Conservation (phyloP, 2,797 vertebrate species). For the Diplodus puntazzo region DNA sequence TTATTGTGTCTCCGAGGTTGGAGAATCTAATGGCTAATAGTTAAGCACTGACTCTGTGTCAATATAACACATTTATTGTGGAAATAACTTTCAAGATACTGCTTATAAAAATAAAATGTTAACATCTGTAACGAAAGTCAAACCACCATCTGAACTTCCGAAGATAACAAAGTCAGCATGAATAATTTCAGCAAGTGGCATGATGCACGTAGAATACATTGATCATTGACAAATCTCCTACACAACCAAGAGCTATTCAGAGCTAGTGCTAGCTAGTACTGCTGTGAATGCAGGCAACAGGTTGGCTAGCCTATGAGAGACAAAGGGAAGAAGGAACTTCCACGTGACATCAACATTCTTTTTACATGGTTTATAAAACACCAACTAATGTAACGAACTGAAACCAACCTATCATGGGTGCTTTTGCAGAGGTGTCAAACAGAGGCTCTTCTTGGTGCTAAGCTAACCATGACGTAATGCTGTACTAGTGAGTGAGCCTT, state of each 20-base stretch:
- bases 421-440: constrained; percentile 27
- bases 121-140: neutral
- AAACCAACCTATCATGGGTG: constrained; percentile 34
- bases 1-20: neutral
- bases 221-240: neutral
- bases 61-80: constrained; percentile 45
- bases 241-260: neutral
- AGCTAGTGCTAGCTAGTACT: neutral
- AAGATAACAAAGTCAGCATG: constrained; percentile 25
- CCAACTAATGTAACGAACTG: neutral
- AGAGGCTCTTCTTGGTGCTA: constrained; percentile 40
- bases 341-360: neutral
- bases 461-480: constrained; percentile 21
- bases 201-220: neutral
- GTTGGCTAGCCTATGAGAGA: neutral
- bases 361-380: neutral
- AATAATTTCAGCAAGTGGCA: constrained; percentile 21
- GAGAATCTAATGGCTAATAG: neutral
- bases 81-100: constrained; percentile 42
- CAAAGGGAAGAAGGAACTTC: neutral
- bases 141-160: constrained; percentile 32
- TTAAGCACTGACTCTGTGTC: neutral
- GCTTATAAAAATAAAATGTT: constrained; percentile 10
- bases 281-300: neutral
- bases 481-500: neutral